A percentile compares a stretch with the other conserved stretches of the same genome.
phyloP scores from a whole-genome alignment of 2,797 vertebrate genomes.

The Muscicapa comitata region DNA sequence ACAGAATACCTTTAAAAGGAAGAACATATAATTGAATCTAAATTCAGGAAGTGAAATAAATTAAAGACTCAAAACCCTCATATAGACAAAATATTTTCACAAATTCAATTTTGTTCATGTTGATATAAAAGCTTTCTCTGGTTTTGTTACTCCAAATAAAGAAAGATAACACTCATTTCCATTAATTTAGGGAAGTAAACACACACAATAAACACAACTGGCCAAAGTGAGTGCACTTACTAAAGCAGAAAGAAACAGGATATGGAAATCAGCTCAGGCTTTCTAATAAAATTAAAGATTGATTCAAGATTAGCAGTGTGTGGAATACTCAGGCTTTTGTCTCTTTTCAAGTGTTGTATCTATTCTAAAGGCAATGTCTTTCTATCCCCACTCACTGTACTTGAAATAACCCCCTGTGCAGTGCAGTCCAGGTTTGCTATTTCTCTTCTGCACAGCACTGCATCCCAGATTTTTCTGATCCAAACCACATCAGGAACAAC shows the following conservation, averaged over 20 bases:
- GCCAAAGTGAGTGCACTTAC: neutral
- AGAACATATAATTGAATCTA: neutral
- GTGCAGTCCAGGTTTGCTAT: neutral
- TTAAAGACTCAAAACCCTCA: constrained; percentile 23
- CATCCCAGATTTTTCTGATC: neutral
- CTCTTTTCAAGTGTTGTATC: neutral
- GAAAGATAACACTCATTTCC: neutral
- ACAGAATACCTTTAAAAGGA: neutral
- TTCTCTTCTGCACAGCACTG: neutral
- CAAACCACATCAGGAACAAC: neutral
- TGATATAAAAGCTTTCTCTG: neutral
- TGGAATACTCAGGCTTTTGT: neutral
- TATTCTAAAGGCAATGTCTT: neutral
- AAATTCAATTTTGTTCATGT: constrained; percentile 5
- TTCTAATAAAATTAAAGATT: neutral
- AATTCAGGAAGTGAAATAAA: constrained; percentile 38
- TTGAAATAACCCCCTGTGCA: neutral
- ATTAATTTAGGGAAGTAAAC: neutral
- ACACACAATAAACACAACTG: neutral
- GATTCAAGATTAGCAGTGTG: neutral
- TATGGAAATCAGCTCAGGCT: neutral
- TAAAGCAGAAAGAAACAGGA: neutral
- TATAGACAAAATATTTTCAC: neutral
- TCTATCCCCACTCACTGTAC: neutral
- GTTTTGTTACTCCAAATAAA: neutral